Percentiles rank a stretch among this genome's conserved stretches.
phyloP scores from a whole-genome alignment of 2,888 invertebrate species.

The Lissonota sp. region DNA sequence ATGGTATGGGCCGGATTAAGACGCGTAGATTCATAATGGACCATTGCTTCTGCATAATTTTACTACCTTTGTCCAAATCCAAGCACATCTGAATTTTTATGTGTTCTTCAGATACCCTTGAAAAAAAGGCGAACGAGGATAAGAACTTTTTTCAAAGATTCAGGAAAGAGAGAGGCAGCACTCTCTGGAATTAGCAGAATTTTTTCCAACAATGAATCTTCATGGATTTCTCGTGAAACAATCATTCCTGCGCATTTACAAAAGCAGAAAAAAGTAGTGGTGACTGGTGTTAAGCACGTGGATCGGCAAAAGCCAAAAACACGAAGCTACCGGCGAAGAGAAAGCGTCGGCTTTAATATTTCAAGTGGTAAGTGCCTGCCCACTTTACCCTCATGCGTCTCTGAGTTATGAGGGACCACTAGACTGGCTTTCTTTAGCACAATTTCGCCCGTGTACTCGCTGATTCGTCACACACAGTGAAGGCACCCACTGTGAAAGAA shows the following conservation, averaged over 20 bases:
- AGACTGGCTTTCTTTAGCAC: neutral
- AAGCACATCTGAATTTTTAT: no score
- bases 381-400: slow-evolving; percentile 29
- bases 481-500: neutral
- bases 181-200: neutral
- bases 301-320: slow-evolving; percentile 23
- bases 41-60: no score
- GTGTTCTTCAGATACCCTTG: no score
- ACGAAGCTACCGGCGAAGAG: slow-evolving; percentile 53
- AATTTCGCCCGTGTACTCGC: neutral
- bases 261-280: slow-evolving; percentile 7
- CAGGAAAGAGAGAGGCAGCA: no score
- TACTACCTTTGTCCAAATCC: no score
- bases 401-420: slow-evolving; percentile 30
- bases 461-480: neutral
- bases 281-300: neutral
- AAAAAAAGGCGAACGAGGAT: no score
- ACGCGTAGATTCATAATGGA: no score
- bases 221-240: slow-evolving; percentile 6
- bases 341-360: slow-evolving; percentile 68
- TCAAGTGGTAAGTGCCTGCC: slow-evolving; percentile 64
- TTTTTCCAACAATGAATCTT: slow-evolving; percentile 19
- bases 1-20: no score
- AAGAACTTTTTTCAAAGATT: no score
- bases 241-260: slow-evolving; percentile 39